Evolutionary conservation across 1,140 invertebrate species (phyloP), one percentile per base, ranked within the genome.

Genomic region (Drosophila baimaii): DNA sequence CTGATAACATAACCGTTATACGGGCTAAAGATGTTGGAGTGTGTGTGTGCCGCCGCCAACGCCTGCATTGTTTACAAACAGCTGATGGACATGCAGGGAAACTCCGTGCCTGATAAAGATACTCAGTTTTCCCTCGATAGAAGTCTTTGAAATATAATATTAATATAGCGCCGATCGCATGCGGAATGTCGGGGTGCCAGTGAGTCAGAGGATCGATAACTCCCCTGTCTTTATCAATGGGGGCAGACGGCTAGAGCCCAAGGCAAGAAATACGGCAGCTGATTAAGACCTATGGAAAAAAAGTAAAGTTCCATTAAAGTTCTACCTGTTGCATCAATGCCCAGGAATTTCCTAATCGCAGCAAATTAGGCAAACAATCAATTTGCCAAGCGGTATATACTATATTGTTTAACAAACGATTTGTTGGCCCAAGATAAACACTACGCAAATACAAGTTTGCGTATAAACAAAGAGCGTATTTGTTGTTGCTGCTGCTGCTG

Each of bases 51-150:
- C 27, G 56, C 39, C 35, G 49, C 29, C 54, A 64, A 43, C 62
- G 63, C 58, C 63, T 75, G 82, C 79, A 88, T 85, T 85, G 82
- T 85, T 85, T 85, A 85, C 82, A 54, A 86, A 85, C 82, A 85
- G 82, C 83, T 85, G 82, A 66, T 17, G 35, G 23, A 21, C 21
- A 23, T 56, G 70, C 46, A 49, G 59, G 43, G 44, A 66, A 46
- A 46, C 56, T 61, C 69, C 54, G n/a, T 23, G 41, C 33, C 37
- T 41, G 58, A 63, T 43, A 77, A 77, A 61, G 55, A 43, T 62
- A 56, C n/a, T 13, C 7, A 54, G 19, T 68, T 56, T 70, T 46
- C 47, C 29, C 27, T 33, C 47, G 13, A 33, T 21, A 52, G 12
- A 5, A 31, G 17, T 52, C 13, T 52, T n/a, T 19, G 35, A 35